A percentile compares a stretch with the other conserved stretches of the same genome.
Evolutionary conservation across 2,888 invertebrate genomes (phyloP).

Genomic region (Slavum lentiscoides): DNA sequence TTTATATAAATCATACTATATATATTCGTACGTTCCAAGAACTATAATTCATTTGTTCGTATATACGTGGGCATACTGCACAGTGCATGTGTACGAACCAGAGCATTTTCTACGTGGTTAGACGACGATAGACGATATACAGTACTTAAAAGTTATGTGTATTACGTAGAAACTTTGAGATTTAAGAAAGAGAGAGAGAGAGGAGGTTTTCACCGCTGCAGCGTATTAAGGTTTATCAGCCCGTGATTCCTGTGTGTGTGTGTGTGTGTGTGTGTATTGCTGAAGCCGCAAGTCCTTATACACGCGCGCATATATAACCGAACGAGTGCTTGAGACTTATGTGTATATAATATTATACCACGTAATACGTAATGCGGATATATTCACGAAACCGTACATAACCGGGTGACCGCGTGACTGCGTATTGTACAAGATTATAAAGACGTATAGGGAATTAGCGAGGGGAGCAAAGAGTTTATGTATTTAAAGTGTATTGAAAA

Average conservation of each 20-base stretch:
- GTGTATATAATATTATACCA: too few species aligned
- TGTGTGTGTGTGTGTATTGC: background rate
- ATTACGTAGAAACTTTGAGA: constrained; percentile 28
- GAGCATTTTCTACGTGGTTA: constrained; percentile 27
- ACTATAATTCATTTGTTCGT: background rate
- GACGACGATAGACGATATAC: background rate
- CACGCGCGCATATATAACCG: too few species aligned
- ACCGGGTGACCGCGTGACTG: constrained; percentile 9
- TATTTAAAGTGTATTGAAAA: background rate
- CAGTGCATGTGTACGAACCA: background rate
- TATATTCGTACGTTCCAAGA: too few species aligned
- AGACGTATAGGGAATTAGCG: constrained; percentile 20
- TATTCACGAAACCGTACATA: constrained; percentile 41
- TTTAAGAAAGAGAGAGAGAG: constrained; percentile 34
- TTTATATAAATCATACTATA: too few species aligned
- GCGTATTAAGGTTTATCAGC: constrained; percentile 18
- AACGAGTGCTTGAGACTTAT: background rate
- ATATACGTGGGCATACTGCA: background rate
- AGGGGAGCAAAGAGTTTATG: background rate
- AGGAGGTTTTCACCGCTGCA: constrained; percentile 18
- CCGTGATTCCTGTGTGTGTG: constrained; percentile 33
- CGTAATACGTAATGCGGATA: constrained; percentile 27
- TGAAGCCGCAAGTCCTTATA: constrained; percentile 28
- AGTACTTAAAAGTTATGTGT: constrained; percentile 33
- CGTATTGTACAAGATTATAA: constrained; percentile 16